phyloP scores from a whole-genome alignment of 2,113 vertebrate species.

The Egretta garzetta region DNA sequence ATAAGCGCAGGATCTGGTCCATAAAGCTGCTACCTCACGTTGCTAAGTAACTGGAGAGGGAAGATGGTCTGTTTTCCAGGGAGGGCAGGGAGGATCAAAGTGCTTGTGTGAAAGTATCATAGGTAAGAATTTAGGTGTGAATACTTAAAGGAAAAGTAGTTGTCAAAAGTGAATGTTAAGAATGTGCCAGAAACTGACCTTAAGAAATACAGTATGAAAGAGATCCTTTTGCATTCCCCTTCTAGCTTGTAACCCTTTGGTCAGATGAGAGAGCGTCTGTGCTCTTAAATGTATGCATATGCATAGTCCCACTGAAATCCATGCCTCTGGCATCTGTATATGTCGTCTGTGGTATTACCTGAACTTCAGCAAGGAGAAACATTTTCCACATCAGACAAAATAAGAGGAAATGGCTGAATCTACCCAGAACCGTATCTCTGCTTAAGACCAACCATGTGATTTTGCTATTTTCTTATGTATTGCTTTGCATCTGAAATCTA shows the following conservation, averaged over 20 bases:
- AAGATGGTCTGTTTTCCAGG: neutral
- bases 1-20: neutral
- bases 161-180: neutral
- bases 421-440: neutral
- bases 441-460: neutral
- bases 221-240: neutral
- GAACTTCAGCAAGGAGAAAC: neutral
- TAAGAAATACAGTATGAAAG: rapidly evolving
- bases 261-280: neutral
- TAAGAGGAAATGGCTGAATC: neutral
- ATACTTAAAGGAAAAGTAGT: neutral
- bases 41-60: neutral
- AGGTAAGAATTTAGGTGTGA: neutral
- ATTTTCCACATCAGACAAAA: neutral
- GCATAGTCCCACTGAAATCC: neutral
- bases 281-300: neutral
- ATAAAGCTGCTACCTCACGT: neutral
- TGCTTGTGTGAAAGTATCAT: neutral
- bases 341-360: neutral
- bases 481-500: neutral
- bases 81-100: neutral
- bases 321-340: neutral
- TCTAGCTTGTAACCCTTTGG: neutral
- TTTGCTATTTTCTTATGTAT: neutral
- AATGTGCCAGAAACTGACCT: neutral